Base-by-base conservation (phyloP, 37 sponge, comb jelly and placozoan genomes). In the Hormiphora californensis region DNA sequence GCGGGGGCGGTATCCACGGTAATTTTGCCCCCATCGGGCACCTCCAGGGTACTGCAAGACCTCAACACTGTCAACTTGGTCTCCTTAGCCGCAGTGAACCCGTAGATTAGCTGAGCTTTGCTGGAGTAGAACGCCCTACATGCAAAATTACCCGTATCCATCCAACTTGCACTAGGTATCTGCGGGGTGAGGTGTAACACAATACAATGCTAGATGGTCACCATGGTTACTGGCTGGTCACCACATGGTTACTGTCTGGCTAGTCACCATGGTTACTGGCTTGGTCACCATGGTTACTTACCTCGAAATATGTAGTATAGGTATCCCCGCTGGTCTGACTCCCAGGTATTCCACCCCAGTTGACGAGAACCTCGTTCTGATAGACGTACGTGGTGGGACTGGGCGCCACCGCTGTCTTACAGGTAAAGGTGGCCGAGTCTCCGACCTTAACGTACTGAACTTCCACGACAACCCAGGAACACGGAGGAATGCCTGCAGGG, bases 1-100 rank as follows among this genome's bases (percentile, higher is more conserved):
- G 44, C 81, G 9, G 15, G 30, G 5, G 81, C 19, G 2, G 8
- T 9, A 21, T 73, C 81, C 7, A 32, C 5, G 0, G 8, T 12
- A 25, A 73, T 73, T 17, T 27, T 2, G 1, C 81, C 81, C 1
- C 81, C 81, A 21, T 73, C 81, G 12, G 81, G 81, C 81, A 40
- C 44, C 21, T 9, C 22, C 7, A 73, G 22, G 23, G 44, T 40
- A 46, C 46, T 67, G n/a, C n/a, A n/a, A n/a, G n/a, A n/a, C n/a
- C n/a, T n/a, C n/a, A n/a, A n/a, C 40, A 73, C 81, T 21, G 1
- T 27, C 0, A 73, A 46, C 2, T 33, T 19, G 27, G 12, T 0
- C 27, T 40, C 44, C 46, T 36, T 12, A 23, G n/a, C 1, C n/a
- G n/a, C 3, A 33, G 81, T 73, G 9, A 5, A 21, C 11, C 35